Percentiles rank a stretch among this genome's conserved stretches.
Conservation (phyloP, 2,888 invertebrate genomes). For the Ptychoptera contaminata region DNA sequence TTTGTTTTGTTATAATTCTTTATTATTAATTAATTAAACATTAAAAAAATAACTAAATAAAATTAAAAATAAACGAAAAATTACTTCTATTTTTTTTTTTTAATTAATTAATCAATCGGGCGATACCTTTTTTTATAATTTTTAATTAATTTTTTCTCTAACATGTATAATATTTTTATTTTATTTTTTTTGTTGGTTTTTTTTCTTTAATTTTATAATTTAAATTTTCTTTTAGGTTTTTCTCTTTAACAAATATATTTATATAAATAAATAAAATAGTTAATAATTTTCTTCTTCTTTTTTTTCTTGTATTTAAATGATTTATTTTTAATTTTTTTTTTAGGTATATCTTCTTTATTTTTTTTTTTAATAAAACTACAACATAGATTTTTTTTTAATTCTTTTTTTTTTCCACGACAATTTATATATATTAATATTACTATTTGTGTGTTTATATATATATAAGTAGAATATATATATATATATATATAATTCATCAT, state of each 20-base stretch:
- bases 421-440: conserved; percentile 3
- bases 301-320: conserved; percentile 3
- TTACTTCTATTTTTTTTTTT: too few relatives aligned
- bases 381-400: conserved; percentile 6
- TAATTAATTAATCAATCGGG: too few relatives aligned
- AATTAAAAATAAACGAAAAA: too few relatives aligned
- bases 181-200: neutral
- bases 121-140: too few relatives aligned
- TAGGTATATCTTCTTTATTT: conserved; percentile 2
- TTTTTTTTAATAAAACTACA: conserved; percentile 7
- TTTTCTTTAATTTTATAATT: neutral
- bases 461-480: too few relatives aligned
- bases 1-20: too few relatives aligned
- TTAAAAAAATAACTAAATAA: too few relatives aligned
- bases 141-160: too few relatives aligned
- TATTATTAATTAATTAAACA: too few relatives aligned
- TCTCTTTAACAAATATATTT: neutral
- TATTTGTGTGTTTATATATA: conserved; percentile 1
- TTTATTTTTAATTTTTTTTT: neutral
- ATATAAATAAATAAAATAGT: neutral
- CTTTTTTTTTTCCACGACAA: conserved; percentile 6
- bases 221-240: neutral
- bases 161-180: neutral
- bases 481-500: too few relatives aligned
- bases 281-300: neutral